A percentile compares a stretch with the other conserved stretches of the same genome.
Conservation (phyloP, 2,113 vertebrate genomes). For the Diadophis punctatus region DNA sequence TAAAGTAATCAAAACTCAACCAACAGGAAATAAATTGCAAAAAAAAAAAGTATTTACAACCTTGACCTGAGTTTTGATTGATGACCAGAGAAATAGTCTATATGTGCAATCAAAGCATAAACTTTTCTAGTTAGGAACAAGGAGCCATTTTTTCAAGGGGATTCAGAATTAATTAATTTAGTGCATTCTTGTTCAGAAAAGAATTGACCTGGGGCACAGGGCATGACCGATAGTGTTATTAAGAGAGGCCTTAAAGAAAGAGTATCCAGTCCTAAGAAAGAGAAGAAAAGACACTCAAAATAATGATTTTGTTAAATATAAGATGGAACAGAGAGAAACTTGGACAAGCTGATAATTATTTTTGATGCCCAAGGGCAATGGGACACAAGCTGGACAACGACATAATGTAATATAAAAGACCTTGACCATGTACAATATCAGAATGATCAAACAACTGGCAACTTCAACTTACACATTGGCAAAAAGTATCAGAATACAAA, state of each 20-base stretch:
- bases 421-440: no score
- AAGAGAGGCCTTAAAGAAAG: background rate
- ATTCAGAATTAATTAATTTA: constrained; percentile 30
- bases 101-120: background rate
- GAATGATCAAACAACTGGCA: no score
- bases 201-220: background rate
- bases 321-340: background rate
- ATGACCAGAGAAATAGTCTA: background rate
- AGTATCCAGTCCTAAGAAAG: background rate
- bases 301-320: background rate
- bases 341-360: background rate
- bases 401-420: background rate
- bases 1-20: background rate
- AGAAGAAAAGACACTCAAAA: background rate
- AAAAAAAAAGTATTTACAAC: background rate
- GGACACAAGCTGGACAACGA: background rate
- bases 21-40: background rate
- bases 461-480: no score
- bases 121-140: constrained; percentile 17
- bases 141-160: constrained; percentile 11
- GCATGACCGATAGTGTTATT: background rate
- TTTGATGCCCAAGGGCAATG: background rate
- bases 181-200: constrained; percentile 6
- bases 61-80: background rate
- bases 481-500: no score